A percentile compares a stretch with the other conserved stretches of the same genome.
phyloP scores from a whole-genome alignment of 2,113 vertebrate genomes.

The Oreotrochilus melanogaster region DNA sequence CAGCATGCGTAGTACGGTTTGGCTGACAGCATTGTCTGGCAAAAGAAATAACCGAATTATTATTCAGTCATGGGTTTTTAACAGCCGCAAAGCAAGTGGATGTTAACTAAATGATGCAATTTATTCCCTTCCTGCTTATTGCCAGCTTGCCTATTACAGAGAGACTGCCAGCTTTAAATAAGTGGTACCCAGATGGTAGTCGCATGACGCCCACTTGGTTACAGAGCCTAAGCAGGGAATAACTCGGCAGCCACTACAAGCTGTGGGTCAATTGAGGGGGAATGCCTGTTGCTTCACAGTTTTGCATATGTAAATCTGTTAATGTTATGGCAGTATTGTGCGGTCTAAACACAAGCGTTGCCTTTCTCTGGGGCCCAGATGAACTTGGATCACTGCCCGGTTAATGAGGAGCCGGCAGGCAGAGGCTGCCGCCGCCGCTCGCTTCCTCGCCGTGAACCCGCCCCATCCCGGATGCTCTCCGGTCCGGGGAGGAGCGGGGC shows the following conservation, averaged over 20 bases:
- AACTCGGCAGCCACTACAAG: conserved; percentile 89
- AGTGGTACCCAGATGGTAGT: conserved; percentile 97
- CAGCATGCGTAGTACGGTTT: conserved; percentile 79
- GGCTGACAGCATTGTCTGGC: conserved; percentile 88
- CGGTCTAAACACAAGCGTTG: conserved; percentile 84
- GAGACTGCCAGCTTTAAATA: conserved; percentile 96
- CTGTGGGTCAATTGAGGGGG: conserved; percentile 89
- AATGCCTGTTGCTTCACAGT: conserved; percentile 90
- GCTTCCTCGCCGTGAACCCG: conserved; percentile 59
- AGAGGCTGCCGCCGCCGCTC: conserved; percentile 72
- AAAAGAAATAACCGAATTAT: conserved; percentile 92
- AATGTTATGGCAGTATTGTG: conserved; percentile 89
- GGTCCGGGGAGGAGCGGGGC: conserved; percentile 57
- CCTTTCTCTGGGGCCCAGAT: conserved; percentile 86
- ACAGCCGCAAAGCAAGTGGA: conserved; percentile 91
- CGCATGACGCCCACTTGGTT: conserved; percentile 92
- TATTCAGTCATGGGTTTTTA: conserved; percentile 96
- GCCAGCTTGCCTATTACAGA: conserved; percentile 92
- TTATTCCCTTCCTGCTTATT: conserved; percentile 93
- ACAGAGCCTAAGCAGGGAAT: conserved; percentile 89
- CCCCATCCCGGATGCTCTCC: conserved; percentile 68
- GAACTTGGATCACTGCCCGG: conserved; percentile 86
- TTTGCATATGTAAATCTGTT: conserved; percentile 90
- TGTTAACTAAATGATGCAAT: conserved; percentile 99
- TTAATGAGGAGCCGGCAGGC: conserved; percentile 80